A percentile compares a stretch with the other conserved stretches of the same genome.
These are phyloP conservation scores for Macrotrachela quadricornifera DNA, from an alignment of 1,140 invertebrate species.

Conservation along the genomic window DNA sequence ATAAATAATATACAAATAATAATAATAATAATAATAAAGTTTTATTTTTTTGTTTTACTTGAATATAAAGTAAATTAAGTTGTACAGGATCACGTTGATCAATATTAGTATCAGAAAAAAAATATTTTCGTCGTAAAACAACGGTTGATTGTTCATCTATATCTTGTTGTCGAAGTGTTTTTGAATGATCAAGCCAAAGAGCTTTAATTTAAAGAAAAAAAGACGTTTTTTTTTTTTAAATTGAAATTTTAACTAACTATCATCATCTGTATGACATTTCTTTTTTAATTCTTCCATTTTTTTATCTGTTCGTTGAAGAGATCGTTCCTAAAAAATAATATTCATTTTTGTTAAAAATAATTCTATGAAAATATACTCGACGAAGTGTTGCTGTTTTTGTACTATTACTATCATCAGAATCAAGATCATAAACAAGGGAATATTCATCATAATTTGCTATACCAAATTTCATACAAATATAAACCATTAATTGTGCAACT, in stretches of 20 bases:
- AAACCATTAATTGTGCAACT: conserved; percentile 91
- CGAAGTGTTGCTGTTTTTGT: too few relatives aligned
- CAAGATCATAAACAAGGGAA: conserved; percentile 65
- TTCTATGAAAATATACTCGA: too few relatives aligned
- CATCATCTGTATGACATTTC: conserved; percentile 93
- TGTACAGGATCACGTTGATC: conserved; percentile 94
- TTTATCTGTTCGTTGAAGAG: conserved; percentile 45
- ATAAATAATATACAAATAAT: not conserved
- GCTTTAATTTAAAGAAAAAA: conserved; percentile 38
- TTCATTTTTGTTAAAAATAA: too few relatives aligned
- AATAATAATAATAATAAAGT: not conserved
- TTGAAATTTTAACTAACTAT: conserved; percentile 43
- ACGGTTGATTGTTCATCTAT: conserved; percentile 77
- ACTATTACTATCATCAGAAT: too few relatives aligned
- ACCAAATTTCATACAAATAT: conserved; percentile 93
- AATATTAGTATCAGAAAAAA: conserved; percentile 97
- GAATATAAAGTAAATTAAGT: conserved; percentile 82
- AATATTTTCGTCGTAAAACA: conserved; percentile 74
- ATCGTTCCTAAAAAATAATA: too few relatives aligned
- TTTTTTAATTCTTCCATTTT: conserved; percentile 94
- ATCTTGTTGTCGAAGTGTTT: conserved; percentile 85
- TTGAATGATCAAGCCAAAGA: conserved; percentile 90
- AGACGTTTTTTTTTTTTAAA: too few relatives aligned
- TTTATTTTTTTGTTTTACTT: conserved; percentile 35
- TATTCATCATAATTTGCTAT: conserved; percentile 99